Evolutionary conservation across 2,888 invertebrate genomes (phyloP).

Genomic region (Epirrita christyi): DNA sequence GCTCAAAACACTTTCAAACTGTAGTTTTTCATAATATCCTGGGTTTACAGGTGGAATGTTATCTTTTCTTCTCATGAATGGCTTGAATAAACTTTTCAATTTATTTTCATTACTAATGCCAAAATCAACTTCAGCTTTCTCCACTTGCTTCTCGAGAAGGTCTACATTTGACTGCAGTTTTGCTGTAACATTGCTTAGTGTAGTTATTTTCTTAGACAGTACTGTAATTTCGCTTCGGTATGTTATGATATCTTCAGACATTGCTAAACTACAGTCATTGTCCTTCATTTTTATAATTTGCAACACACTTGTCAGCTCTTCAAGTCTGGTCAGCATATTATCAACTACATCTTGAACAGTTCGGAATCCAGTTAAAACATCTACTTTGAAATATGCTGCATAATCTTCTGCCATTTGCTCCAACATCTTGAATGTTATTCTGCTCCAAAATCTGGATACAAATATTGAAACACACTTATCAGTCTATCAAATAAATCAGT

Average conservation of each 20-base stretch:
- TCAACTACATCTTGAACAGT: slow-evolving; percentile 87
- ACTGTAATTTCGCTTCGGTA: slow-evolving; percentile 79
- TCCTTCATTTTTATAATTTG: slow-evolving; percentile 82
- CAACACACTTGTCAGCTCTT: slow-evolving; percentile 87
- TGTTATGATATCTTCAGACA: slow-evolving; percentile 81
- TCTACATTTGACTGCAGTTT: slow-evolving; percentile 79
- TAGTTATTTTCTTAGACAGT: slow-evolving; percentile 82
- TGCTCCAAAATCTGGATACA: slow-evolving; percentile 75
- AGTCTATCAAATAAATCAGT: slow-evolving; percentile 67
- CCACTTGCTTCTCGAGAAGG: slow-evolving; percentile 84
- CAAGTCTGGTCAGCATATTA: slow-evolving; percentile 87
- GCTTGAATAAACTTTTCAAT: slow-evolving; percentile 85
- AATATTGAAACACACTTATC: slow-evolving; percentile 68
- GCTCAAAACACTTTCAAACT: slow-evolving; percentile 61
- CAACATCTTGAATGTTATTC: slow-evolving; percentile 66
- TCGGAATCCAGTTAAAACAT: slow-evolving; percentile 82
- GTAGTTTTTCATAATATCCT: slow-evolving; percentile 37
- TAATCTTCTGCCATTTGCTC: slow-evolving; percentile 82
- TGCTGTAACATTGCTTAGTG: slow-evolving; percentile 80
- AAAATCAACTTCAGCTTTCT: slow-evolving; percentile 85
- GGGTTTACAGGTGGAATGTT: slow-evolving; percentile 43
- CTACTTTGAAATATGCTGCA: slow-evolving; percentile 81
- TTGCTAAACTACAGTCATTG: slow-evolving; percentile 69
- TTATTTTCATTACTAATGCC: slow-evolving; percentile 84
- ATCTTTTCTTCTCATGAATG: slow-evolving; percentile 79